Percentiles rank a stretch among this genome's conserved stretches.
Evolutionary conservation across 2,888 invertebrate genomes (phyloP).

Genomic region (Gisinianus flammeolus): DNA sequence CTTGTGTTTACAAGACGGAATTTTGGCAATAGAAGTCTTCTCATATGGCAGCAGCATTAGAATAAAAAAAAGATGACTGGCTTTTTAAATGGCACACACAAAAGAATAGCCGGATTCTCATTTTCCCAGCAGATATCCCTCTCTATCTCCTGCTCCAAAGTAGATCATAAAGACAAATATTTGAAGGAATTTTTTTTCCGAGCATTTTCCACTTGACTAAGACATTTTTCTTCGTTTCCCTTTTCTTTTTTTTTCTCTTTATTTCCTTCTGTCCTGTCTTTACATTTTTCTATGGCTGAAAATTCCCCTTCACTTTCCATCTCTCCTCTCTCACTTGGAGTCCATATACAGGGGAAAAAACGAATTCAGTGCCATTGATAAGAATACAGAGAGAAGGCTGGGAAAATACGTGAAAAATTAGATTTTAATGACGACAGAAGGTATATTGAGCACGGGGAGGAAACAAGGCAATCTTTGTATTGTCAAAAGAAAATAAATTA

Average conservation of each 20-base stretch:
- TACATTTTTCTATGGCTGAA: background rate
- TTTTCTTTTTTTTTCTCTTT: background rate
- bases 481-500: conserved; percentile 30
- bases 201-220: background rate
- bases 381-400: too few species aligned
- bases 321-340: background rate
- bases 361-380: too few species aligned
- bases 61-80: background rate
- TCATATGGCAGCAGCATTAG: background rate
- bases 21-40: background rate
- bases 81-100: conserved; percentile 11
- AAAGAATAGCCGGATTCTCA: background rate
- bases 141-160: background rate
- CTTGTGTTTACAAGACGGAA: conserved; percentile 1
- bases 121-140: background rate
- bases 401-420: conserved; percentile 30
- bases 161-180: conserved; percentile 8
- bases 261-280: too few species aligned
- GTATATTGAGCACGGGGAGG: background rate
- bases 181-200: conserved; percentile 3
- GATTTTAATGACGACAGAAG: conserved; percentile 30
- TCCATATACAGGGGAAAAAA: conserved; percentile 3
- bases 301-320: background rate
- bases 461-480: background rate
- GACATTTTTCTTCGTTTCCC: background rate